Evolutionary conservation across 2,888 invertebrate species (phyloP), one percentile per base, ranked within the genome.

Genomic region (Archips xylosteana): DNA sequence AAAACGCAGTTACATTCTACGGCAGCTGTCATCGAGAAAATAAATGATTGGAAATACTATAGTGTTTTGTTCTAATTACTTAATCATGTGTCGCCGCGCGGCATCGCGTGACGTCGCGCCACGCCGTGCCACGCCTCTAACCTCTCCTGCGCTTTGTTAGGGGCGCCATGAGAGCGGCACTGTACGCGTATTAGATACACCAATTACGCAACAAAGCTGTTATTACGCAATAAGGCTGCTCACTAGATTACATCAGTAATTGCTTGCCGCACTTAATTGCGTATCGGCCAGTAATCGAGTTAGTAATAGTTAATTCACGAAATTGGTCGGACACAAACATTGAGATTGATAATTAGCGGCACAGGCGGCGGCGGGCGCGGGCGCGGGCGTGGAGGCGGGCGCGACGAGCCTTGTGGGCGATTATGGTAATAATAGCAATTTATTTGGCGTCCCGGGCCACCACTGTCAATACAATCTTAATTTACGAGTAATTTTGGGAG

Each of bases 381-480:
- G 45, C 23, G 23, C 23, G 23, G 32, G 12, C 10, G 13, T 32
- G 63, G 4, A 12, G 5, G 42, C 32, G 23, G 5, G 57, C 39
- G 13, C 6, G 59, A 65, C 36, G 60, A 66, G 45, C 42, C 49
- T 71, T 66, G n/a, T 47, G 5, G 68, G 13, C 63, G 65, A 66
- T 66, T 61, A 66, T 71, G 71, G 51, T 49, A 73, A 69, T 73
- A 64, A 69, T 49, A 69, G 59, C 68, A 68, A 73, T 73, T 73
- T 73, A 73, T 69, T 68, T 57, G 49, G 68, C 59, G 15, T 73
- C 67, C 57, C 63, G 23, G 57, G 4, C 68, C 66, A 45, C 15
- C 47, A 64, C 59, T 71, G 73, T 64, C 68, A 51, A 73, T 73
- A 73, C 63, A 73, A 64, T 73, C 59, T 47, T 49, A 69, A 69